A percentile compares a stretch with the other conserved stretches of the same genome.
Evolutionary conservation across 2,113 vertebrate genomes (phyloP).

Genomic region (Hemiscyllium ocellatum): DNA sequence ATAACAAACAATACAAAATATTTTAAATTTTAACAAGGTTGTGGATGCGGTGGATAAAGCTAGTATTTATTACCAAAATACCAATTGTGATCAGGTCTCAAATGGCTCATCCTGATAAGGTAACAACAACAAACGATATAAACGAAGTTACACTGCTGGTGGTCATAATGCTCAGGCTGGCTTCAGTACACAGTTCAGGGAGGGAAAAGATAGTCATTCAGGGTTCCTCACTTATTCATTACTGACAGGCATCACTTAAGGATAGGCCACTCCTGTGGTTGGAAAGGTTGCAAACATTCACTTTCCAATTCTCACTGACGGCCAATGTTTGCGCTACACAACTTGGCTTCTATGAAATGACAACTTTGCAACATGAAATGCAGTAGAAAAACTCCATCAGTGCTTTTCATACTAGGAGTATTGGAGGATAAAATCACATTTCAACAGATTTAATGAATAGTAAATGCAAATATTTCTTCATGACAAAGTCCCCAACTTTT

Average conservation of each 20-base stretch:
- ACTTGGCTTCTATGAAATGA: too few relatives aligned
- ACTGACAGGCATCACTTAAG: not conserved
- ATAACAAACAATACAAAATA: not conserved
- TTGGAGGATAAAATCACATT: too few relatives aligned
- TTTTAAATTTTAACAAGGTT: too few relatives aligned
- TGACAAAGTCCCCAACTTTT: too few relatives aligned
- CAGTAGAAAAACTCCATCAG: too few relatives aligned
- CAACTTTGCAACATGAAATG: too few relatives aligned
- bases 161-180: not conserved
- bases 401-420: too few relatives aligned
- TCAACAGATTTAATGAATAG: too few relatives aligned
- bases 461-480: too few relatives aligned
- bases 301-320: not conserved
- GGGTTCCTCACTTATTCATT: too few relatives aligned
- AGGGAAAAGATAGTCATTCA: not conserved
- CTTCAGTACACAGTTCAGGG: not conserved
- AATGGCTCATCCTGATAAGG: not conserved
- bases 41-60: too few relatives aligned
- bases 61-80: too few relatives aligned
- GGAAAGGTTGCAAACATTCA: not conserved
- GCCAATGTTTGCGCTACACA: not conserved
- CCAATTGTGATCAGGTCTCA: not conserved
- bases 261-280: not conserved
- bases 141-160: not conserved
- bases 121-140: not conserved